phyloP scores from a whole-genome alignment of 2,113 vertebrate genomes.

The Dipodomys merriami region DNA sequence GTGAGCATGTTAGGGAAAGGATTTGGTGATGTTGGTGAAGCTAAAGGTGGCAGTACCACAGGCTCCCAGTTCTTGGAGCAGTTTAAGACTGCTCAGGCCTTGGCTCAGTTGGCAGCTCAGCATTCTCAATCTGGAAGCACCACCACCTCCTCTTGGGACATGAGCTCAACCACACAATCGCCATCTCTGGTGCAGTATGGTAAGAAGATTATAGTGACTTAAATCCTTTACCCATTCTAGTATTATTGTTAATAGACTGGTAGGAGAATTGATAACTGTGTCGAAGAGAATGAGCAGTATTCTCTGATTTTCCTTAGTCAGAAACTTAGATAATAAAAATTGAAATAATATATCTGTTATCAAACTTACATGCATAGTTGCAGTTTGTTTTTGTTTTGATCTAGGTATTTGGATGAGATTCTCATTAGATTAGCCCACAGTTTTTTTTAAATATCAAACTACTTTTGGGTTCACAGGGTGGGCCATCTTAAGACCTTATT shows the following conservation, averaged over 20 bases:
- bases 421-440: background rate
- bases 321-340: constrained; percentile 16
- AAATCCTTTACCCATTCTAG: background rate
- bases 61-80: constrained; percentile 99
- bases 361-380: background rate
- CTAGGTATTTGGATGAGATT: background rate
- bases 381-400: background rate
- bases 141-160: constrained; percentile 91
- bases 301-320: background rate
- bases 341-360: background rate
- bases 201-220: constrained; percentile 82
- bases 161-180: constrained; percentile 86
- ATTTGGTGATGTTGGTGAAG: constrained; percentile 94
- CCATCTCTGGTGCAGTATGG: constrained; percentile 94
- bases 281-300: background rate
- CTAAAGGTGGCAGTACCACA: constrained; percentile 92
- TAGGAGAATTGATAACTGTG: background rate
- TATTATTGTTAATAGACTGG: fast-evolving
- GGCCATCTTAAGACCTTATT: background rate
- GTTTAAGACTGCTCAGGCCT: constrained; percentile 97
- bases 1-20: constrained; percentile 97
- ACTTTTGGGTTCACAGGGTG: background rate
- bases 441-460: too few species aligned
- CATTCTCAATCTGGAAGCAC: constrained; percentile 90
- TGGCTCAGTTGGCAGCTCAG: constrained; percentile 97